These are phyloP conservation scores for Augochlora pura DNA, from an alignment of 1,140 invertebrate genomes.

Conservation along the genomic window DNA sequence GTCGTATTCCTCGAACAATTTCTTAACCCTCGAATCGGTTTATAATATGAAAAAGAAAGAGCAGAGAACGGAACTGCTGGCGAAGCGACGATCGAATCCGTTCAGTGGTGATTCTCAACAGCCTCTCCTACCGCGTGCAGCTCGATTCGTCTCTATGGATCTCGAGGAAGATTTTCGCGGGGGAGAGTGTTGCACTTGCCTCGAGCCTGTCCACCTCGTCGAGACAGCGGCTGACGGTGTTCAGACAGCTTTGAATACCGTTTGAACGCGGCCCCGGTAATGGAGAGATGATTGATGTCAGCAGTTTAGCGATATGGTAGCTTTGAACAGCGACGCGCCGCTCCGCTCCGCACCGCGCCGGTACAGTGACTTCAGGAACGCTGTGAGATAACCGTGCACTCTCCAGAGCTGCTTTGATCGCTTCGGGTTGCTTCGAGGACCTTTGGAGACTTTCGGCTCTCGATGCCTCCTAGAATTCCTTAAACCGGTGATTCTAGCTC, in stretches of 20 bases:
- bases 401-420: constrained; percentile 1
- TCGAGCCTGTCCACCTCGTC: not conserved
- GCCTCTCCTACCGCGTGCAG: not conserved
- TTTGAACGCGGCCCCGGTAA: constrained; percentile 22
- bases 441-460: not conserved
- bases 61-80: too few relatives aligned
- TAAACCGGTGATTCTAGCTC: not conserved
- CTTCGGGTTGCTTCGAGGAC: too few relatives aligned
- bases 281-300: constrained; percentile 45
- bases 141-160: not conserved
- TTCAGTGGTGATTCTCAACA: too few relatives aligned
- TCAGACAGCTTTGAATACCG: constrained; percentile 36
- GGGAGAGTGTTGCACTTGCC: constrained; percentile 23
- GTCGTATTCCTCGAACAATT: too few relatives aligned
- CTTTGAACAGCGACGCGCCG: constrained; percentile 5
- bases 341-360: not conserved
- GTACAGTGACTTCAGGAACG: constrained; percentile 34
- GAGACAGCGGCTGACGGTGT: constrained; percentile 3
- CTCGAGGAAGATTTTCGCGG: constrained; percentile 6
- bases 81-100: too few relatives aligned
- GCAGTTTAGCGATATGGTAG: constrained; percentile 42
- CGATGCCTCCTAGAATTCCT: not conserved
- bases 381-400: constrained; percentile 23
- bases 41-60: too few relatives aligned
- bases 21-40: too few relatives aligned